A percentile compares a stretch with the other conserved stretches of the same genome.
These are phyloP conservation scores for Passerculus sandwichensis DNA, from an alignment of 2,797 vertebrate genomes.

Conservation along the genomic window DNA sequence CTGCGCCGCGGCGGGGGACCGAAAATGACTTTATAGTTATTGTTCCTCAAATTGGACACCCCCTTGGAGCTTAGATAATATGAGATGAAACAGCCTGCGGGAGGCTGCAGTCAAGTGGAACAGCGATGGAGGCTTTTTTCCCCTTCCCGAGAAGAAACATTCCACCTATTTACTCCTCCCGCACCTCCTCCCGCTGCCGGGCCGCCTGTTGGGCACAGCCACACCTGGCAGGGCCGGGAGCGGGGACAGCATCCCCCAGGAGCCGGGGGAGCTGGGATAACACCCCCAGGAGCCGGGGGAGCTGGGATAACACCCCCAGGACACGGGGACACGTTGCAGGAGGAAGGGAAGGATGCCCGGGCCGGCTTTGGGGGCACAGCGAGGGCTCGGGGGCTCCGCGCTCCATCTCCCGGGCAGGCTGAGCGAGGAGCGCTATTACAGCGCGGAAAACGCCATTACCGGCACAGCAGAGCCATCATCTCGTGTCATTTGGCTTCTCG, in stretches of 20 bases:
- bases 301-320: accelerated
- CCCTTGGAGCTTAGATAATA: conserved; percentile 68
- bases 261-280: neutral
- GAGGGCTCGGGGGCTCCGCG: neutral
- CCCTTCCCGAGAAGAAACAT: neutral
- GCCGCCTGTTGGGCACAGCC: neutral
- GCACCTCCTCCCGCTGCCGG: neutral
- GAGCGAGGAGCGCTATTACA: neutral
- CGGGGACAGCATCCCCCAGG: accelerated
- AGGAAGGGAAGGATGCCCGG: neutral
- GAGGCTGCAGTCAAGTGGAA: conserved; percentile 58
- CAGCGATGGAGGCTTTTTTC: neutral
- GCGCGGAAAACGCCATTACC: neutral
- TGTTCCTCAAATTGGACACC: conserved; percentile 74
- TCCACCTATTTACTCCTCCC: conserved; percentile 18
- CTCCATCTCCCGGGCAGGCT: neutral
- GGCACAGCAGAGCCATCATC: conserved; percentile 23
- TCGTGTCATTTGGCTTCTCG: neutral
- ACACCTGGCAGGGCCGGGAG: neutral
- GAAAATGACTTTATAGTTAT: conserved; percentile 73
- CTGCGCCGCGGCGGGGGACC: conserved; percentile 56
- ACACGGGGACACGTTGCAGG: accelerated
- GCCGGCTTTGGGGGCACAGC: neutral
- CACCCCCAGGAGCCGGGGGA: too few species aligned
- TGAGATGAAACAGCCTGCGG: conserved; percentile 70